Percentiles rank a stretch among this genome's conserved stretches.
Evolutionary conservation across 2,113 vertebrate genomes (phyloP).

Genomic region (Panthera uncia): DNA sequence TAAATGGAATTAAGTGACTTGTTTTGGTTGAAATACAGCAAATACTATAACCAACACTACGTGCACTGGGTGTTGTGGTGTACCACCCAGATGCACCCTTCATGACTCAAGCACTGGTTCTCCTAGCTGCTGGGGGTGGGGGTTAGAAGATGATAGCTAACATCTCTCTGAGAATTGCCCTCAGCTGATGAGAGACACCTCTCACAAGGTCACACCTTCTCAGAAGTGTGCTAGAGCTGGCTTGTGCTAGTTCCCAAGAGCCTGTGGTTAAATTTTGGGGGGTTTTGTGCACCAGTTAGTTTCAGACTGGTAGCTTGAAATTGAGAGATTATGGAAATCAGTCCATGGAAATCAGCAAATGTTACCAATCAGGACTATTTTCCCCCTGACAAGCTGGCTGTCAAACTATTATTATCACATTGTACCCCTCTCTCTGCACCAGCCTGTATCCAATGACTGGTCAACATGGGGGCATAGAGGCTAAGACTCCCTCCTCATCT

Average conservation of each 20-base stretch:
- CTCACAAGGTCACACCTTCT: neutral
- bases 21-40: constrained; percentile 27
- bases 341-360: constrained; percentile 37
- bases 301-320: constrained; percentile 36
- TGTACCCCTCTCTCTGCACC: neutral
- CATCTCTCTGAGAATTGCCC: neutral
- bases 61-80: neutral
- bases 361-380: neutral
- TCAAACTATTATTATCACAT: constrained; percentile 16
- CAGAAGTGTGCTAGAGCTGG: neutral
- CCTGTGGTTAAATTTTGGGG: constrained; percentile 8
- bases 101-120: neutral
- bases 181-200: neutral
- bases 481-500: neutral
- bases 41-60: neutral
- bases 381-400: neutral
- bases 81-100: constrained; percentile 8
- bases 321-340: neutral
- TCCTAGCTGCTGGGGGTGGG: neutral
- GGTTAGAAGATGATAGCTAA: neutral
- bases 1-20: constrained; percentile 34
- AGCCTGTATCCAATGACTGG: neutral
- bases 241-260: neutral
- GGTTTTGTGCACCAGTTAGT: neutral
- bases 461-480: neutral